A percentile compares a stretch with the other conserved stretches of the same genome.
phyloP scores from a whole-genome alignment of 37 sponge, comb jelly and placozoan genomes.

The Crambe crambe region DNA sequence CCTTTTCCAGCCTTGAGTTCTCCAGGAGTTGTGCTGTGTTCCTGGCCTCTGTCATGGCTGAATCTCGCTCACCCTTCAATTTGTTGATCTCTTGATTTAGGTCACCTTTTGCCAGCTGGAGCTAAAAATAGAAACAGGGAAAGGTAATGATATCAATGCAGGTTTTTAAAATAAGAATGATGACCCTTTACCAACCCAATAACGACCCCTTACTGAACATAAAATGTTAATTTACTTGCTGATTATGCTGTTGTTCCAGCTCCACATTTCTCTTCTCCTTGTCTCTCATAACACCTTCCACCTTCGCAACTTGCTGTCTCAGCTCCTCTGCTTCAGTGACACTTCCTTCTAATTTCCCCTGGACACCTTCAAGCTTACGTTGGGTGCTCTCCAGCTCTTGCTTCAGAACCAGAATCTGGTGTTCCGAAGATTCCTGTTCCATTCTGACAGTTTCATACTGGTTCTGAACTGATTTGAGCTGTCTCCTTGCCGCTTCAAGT shows the following conservation, averaged over 20 bases:
- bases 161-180: no score
- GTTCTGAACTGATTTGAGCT: neutral
- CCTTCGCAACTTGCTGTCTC: neutral
- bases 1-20: neutral
- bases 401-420: neutral
- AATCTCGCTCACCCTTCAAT: neutral
- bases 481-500: neutral
- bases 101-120: neutral
- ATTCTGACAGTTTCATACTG: neutral
- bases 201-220: no score
- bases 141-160: no score
- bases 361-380: neutral
- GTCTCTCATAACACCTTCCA: neutral
- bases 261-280: neutral
- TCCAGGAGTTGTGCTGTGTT: neutral
- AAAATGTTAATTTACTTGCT: neutral
- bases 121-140: neutral
- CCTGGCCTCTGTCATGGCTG: neutral
- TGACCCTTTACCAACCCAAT: no score
- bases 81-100: neutral
- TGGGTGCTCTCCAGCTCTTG: neutral
- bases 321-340: neutral
- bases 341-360: neutral
- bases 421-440: neutral
- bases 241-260: neutral